Conservation (phyloP, 2,888 invertebrate genomes). For the Lymantria monacha region DNA sequence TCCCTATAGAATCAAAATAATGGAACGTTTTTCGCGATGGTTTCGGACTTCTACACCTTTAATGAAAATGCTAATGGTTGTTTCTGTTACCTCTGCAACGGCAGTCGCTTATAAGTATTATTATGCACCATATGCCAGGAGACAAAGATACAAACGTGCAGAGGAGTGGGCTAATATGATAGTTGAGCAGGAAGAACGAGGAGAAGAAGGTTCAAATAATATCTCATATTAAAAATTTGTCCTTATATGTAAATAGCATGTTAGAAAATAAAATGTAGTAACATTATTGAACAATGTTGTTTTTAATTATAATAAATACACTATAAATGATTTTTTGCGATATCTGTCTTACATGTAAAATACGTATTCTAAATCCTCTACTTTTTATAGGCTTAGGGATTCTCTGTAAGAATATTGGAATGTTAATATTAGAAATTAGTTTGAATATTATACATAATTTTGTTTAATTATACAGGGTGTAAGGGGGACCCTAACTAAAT, state of each 20-base stretch:
- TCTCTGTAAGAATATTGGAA: no score
- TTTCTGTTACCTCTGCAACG: constrained; percentile 56
- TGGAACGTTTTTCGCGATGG: constrained; percentile 47
- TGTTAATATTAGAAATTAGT: no score
- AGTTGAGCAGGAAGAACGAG: constrained; percentile 60
- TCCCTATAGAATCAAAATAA: constrained; percentile 35
- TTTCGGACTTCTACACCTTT: constrained; percentile 51
- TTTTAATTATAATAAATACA: no score
- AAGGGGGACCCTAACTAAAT: no score
- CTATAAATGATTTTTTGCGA: no score
- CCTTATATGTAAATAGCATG: constrained; percentile 19
- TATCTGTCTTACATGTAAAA: no score
- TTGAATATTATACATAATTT: no score
- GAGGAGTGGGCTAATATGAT: constrained; percentile 68
- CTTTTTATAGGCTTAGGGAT: no score
- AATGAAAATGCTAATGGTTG: constrained; percentile 61
- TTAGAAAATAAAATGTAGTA: not conserved
- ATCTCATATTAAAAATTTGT: constrained; percentile 35
- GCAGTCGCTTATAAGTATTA: constrained; percentile 47
- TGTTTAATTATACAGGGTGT: no score
- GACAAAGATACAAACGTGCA: constrained; percentile 45
- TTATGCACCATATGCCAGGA: constrained; percentile 50
- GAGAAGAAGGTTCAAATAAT: constrained; percentile 35
- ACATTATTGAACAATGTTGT: no score
- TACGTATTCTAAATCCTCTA: no score